These are phyloP conservation scores for Sclerurus mexicanus DNA, from an alignment of 2,113 vertebrate species.

Conservation along the genomic window DNA sequence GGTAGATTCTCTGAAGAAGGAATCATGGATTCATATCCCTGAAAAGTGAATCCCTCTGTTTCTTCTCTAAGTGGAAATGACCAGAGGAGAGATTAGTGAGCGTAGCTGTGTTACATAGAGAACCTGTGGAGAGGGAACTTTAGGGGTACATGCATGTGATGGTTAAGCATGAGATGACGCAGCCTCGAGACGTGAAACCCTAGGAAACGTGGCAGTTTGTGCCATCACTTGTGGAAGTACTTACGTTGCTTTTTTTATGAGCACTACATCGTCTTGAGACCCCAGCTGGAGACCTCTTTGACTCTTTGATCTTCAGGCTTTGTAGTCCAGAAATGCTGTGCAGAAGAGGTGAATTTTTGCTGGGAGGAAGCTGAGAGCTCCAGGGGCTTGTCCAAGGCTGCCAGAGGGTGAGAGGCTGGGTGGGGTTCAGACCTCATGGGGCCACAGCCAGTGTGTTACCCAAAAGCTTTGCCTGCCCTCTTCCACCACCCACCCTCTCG, in stretches of 20 bases:
- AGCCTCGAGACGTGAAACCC: not conserved
- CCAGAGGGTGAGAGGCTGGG: not conserved
- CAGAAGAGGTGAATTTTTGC: not conserved
- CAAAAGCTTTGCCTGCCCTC: not conserved
- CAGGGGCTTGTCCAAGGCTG: not conserved
- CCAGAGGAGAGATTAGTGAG: not conserved
- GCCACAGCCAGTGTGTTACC: accelerated
- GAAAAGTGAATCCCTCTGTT: not conserved
- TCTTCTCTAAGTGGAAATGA: not conserved
- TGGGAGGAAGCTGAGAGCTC: not conserved
- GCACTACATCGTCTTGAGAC: not conserved
- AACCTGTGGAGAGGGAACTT: not conserved
- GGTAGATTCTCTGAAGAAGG: not conserved
- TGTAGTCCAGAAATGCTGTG: not conserved
- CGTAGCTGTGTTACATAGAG: not conserved
- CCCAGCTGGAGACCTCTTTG: not conserved
- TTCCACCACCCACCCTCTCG: not conserved
- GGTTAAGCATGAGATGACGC: not conserved
- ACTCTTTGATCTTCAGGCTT: not conserved
- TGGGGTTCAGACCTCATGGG: not conserved
- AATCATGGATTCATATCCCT: not conserved
- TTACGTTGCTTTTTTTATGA: not conserved
- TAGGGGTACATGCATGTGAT: accelerated
- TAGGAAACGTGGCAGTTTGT: not conserved
- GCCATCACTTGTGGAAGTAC: accelerated